A percentile compares a stretch with the other conserved stretches of the same genome.
Conservation (phyloP, 2,113 vertebrate species). For the Anas platyrhynchos region DNA sequence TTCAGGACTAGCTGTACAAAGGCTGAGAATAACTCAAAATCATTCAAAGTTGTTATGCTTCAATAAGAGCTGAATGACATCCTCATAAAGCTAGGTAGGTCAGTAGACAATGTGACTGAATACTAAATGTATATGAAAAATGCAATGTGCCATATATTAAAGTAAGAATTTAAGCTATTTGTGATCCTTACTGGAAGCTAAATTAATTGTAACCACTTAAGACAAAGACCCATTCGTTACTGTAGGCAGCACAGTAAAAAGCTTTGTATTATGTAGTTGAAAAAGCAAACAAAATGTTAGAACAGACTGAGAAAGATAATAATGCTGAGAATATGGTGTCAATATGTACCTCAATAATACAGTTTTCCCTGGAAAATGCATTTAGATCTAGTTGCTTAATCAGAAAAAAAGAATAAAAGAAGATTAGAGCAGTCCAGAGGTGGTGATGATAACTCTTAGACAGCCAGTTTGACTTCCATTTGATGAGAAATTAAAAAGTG, state of each 20-base stretch:
- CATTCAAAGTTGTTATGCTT: not conserved
- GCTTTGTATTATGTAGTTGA: not conserved
- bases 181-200: not conserved
- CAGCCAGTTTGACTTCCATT: not conserved
- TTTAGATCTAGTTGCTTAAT: not conserved
- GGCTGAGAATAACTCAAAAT: not conserved
- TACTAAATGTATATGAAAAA: not conserved
- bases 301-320: not conserved
- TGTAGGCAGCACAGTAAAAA: not conserved
- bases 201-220: not conserved
- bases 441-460: not conserved
- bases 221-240: not conserved
- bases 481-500: not conserved
- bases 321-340: not conserved
- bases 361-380: not conserved
- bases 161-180: not conserved
- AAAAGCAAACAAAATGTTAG: not conserved
- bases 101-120: not conserved
- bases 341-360: not conserved
- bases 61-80: not conserved
- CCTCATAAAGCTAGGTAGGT: not conserved
- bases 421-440: not conserved
- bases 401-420: not conserved
- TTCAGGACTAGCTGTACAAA: not conserved
- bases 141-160: not conserved